phyloP scores from a whole-genome alignment of 2,888 invertebrate genomes.

The Plagodis dolabraria region DNA sequence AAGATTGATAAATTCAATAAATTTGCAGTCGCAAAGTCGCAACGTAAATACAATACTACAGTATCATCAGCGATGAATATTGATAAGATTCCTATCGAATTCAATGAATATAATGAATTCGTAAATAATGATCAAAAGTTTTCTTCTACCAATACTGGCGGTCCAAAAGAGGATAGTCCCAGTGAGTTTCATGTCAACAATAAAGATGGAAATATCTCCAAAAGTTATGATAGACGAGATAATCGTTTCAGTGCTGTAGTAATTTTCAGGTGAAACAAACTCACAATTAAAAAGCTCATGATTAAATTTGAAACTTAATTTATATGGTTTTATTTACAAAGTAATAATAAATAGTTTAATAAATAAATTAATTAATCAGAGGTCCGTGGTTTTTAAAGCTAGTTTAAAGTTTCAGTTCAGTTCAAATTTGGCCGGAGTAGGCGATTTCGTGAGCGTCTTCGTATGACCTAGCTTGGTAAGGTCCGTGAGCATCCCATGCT shows the following conservation, averaged over 20 bases:
- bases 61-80: slow-evolving; percentile 15
- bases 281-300: slow-evolving; percentile 27
- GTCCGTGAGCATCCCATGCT: slow-evolving; percentile 84
- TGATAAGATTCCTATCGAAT: slow-evolving; percentile 24
- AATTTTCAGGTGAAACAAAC: slow-evolving; percentile 35
- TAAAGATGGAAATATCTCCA: neutral
- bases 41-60: slow-evolving; percentile 30
- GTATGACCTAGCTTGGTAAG: slow-evolving; percentile 86
- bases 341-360: slow-evolving; percentile 74
- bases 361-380: slow-evolving; percentile 77
- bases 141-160: neutral
- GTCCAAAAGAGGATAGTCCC: neutral
- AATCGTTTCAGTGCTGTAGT: slow-evolving; percentile 14
- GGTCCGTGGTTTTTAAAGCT: slow-evolving; percentile 70
- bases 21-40: slow-evolving; percentile 31
- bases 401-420: slow-evolving; percentile 51
- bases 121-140: neutral
- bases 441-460: slow-evolving; percentile 85
- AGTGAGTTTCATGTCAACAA: neutral
- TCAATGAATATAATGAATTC: neutral
- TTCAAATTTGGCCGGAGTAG: slow-evolving; percentile 82
- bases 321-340: slow-evolving; percentile 76
- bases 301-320: slow-evolving; percentile 70
- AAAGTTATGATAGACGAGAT: neutral
- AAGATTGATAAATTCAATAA: slow-evolving; percentile 37